phyloP scores from a whole-genome alignment of 1,140 invertebrate genomes.

The Monochamus saltuarius region DNA sequence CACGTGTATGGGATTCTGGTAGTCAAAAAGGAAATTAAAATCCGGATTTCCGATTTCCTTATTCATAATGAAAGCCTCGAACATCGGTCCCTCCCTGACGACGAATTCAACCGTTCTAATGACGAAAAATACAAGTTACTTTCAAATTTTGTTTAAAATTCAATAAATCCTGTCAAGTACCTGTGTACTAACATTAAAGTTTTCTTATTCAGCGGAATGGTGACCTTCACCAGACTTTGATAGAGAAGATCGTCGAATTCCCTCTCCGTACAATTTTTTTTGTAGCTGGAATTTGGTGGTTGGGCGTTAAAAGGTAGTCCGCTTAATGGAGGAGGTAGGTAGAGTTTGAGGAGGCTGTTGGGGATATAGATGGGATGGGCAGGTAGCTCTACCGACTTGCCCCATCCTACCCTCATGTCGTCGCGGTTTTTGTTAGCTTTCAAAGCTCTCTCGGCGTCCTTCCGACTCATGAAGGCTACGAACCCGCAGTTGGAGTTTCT shows the following conservation, averaged over 20 bases:
- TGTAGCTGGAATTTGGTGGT: slow-evolving; percentile 56
- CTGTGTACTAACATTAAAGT: slow-evolving; percentile 85
- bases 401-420: slow-evolving; percentile 99
- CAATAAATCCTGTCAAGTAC: no score
- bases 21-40: slow-evolving; percentile 96
- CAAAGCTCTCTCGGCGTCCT: slow-evolving; percentile 82
- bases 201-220: slow-evolving; percentile 66
- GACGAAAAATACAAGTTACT: no score
- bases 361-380: slow-evolving; percentile 96
- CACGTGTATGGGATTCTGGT: slow-evolving; percentile 92
- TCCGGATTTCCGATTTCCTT: slow-evolving; percentile 93
- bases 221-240: slow-evolving; percentile 93
- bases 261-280: slow-evolving; percentile 56
- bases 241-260: slow-evolving; percentile 76
- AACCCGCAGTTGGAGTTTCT: slow-evolving; percentile 75
- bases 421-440: slow-evolving; percentile 72
- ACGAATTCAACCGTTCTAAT: slow-evolving; percentile 96
- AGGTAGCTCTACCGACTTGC: slow-evolving; percentile 90
- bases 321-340: slow-evolving; percentile 74
- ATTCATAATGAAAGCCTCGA: slow-evolving; percentile 99
- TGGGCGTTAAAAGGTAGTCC: slow-evolving; percentile 97
- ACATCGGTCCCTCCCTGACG: slow-evolving; percentile 96
- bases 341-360: slow-evolving; percentile 79
- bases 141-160: no score
- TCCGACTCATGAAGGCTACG: slow-evolving; percentile 88